Conservation (phyloP, 2,797 vertebrate genomes). For the Notamacropus eugenii region DNA sequence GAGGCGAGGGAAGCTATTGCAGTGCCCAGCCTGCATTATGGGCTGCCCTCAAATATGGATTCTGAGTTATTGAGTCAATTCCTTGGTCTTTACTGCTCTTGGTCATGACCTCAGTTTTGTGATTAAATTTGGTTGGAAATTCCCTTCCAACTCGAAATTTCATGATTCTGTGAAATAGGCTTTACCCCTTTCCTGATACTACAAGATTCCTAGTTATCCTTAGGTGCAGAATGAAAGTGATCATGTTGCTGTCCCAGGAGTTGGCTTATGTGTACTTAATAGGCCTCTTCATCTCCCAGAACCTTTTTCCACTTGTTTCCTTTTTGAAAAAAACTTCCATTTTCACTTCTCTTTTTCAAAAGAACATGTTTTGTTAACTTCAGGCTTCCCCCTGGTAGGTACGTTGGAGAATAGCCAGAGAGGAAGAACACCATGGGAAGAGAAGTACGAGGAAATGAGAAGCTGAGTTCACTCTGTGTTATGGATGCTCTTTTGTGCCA, state of each 20-base stretch:
- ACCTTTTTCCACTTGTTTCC: conserved; percentile 15
- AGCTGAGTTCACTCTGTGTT: not conserved
- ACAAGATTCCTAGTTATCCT: not conserved
- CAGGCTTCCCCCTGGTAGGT: not conserved
- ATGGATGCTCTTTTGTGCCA: conserved; percentile 35
- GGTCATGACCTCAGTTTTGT: not conserved
- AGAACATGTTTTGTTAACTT: not conserved
- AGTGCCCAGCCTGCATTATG: not conserved
- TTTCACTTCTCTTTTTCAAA: conserved; percentile 39
- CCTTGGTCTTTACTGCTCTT: not conserved
- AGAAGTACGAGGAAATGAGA: not conserved
- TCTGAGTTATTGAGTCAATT: not conserved
- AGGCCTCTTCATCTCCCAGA: not conserved
- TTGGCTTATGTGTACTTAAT: too few relatives aligned
- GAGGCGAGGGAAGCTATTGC: not conserved
- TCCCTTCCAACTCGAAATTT: not conserved
- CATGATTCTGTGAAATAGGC: not conserved
- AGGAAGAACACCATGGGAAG: not conserved
- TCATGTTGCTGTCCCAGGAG: not conserved
- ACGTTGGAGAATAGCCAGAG: not conserved
- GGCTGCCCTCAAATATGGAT: not conserved
- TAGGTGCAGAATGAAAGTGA: not conserved
- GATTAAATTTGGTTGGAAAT: not conserved
- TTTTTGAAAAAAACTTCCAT: conserved; percentile 47
- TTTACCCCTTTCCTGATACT: not conserved